phyloP scores from a whole-genome alignment of 2,797 vertebrate genomes.

The Pangasius sanitwongsei region DNA sequence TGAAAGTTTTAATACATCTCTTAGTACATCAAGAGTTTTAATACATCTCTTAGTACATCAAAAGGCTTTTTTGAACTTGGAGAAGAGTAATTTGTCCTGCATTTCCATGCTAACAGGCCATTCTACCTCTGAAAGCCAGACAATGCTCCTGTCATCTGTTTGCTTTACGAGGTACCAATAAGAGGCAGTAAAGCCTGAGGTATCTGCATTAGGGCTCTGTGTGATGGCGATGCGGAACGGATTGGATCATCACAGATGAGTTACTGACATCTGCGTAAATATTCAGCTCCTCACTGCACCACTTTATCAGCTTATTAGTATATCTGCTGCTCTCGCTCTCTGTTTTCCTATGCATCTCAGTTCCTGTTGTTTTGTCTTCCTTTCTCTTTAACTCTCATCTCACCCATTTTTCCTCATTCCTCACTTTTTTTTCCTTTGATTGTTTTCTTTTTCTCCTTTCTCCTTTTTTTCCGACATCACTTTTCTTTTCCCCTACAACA shows the following conservation, averaged over 20 bases:
- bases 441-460: not conserved
- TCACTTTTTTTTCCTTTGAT: not conserved
- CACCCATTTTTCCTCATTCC: not conserved
- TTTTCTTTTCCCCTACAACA: constrained; percentile 8
- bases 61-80: not conserved
- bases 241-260: constrained; percentile 1
- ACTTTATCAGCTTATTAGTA: constrained; percentile 20
- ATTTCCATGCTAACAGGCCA: constrained; percentile 9
- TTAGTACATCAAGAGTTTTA: not conserved
- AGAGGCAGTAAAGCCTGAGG: constrained; percentile 17
- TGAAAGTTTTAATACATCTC: not conserved
- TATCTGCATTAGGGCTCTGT: constrained; percentile 15
- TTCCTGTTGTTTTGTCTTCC: not conserved
- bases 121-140: not conserved
- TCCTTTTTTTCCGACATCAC: constrained; percentile 27
- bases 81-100: not conserved
- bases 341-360: constrained; percentile 38
- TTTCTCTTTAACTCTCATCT: not conserved
- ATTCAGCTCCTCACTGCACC: constrained; percentile 18
- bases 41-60: not conserved
- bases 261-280: constrained; percentile 11
- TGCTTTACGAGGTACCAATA: constrained; percentile 5
- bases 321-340: constrained; percentile 41
- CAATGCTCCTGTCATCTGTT: constrained; percentile 9
- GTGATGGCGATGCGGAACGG: not conserved